phyloP scores from a whole-genome alignment of 2,113 vertebrate species.

The Calidris pugnax region DNA sequence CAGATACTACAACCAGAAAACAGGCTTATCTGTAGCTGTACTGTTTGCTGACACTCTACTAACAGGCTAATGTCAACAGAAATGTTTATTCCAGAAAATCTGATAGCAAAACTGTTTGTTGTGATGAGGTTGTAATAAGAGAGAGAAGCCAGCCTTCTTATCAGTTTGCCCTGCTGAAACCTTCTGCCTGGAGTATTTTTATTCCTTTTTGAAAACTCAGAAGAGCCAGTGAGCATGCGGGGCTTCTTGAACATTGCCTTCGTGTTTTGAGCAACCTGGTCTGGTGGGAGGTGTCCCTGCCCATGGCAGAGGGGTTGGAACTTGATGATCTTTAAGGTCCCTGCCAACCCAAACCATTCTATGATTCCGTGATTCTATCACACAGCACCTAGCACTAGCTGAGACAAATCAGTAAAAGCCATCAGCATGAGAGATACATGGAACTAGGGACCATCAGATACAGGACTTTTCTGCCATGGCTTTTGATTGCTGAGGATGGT shows the following conservation, averaged over 20 bases:
- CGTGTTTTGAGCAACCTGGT: background rate
- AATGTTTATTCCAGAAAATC: background rate
- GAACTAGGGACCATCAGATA: background rate
- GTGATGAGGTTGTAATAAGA: background rate
- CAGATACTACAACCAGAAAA: background rate
- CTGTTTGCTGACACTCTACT: background rate
- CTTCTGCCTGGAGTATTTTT: background rate
- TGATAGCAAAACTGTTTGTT: background rate
- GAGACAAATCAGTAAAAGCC: background rate
- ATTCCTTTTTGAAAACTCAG: background rate
- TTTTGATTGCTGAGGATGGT: background rate
- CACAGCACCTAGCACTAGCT: no score
- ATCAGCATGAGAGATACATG: background rate
- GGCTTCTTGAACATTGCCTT: background rate
- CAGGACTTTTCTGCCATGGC: background rate
- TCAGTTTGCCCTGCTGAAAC: background rate
- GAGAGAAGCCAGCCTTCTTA: background rate
- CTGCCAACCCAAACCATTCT: background rate
- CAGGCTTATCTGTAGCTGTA: background rate
- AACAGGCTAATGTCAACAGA: background rate
- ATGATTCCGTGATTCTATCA: background rate
- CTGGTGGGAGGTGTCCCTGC: background rate
- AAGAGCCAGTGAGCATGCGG: background rate
- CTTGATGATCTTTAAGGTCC: background rate
- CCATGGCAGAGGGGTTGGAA: background rate